Conservation (phyloP, 37 sponge, comb jelly and placozoan species). For the Ianthella basta region DNA sequence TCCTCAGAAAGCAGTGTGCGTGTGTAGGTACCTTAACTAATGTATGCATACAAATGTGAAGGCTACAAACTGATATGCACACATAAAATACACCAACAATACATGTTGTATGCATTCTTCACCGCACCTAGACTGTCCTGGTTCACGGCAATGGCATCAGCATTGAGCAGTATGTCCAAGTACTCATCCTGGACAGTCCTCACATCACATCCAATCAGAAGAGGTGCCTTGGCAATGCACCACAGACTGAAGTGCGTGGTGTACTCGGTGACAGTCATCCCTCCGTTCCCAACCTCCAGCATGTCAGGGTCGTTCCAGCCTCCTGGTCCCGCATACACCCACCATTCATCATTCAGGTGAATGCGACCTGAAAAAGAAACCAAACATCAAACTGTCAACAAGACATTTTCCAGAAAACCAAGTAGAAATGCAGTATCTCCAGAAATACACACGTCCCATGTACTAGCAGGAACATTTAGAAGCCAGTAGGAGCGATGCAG, state of each 20-base stretch:
- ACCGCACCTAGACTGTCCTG: slow-evolving; percentile 66
- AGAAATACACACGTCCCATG: no score
- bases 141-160: slow-evolving; percentile 84
- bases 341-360: slow-evolving; percentile 51
- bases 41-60: no score
- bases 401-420: no score
- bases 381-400: no score
- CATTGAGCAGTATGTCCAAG: slow-evolving; percentile 76
- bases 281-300: slow-evolving; percentile 86
- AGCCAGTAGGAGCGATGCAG: no score
- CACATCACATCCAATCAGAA: slow-evolving; percentile 83
- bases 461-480: no score
- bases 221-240: slow-evolving; percentile 82
- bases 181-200: slow-evolving; percentile 56
- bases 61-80: no score
- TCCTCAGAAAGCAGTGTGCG: no score
- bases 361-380: not conserved
- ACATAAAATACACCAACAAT: no score
- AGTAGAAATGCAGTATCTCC: no score
- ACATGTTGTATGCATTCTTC: no score
- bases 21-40: no score
- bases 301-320: slow-evolving; percentile 91
- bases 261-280: slow-evolving; percentile 66
- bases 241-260: slow-evolving; percentile 85
- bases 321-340: slow-evolving; percentile 65